A percentile compares a stretch with the other conserved stretches of the same genome.
Conservation (phyloP, 1,140 invertebrate genomes). For the Schmidtea mediterranea region DNA sequence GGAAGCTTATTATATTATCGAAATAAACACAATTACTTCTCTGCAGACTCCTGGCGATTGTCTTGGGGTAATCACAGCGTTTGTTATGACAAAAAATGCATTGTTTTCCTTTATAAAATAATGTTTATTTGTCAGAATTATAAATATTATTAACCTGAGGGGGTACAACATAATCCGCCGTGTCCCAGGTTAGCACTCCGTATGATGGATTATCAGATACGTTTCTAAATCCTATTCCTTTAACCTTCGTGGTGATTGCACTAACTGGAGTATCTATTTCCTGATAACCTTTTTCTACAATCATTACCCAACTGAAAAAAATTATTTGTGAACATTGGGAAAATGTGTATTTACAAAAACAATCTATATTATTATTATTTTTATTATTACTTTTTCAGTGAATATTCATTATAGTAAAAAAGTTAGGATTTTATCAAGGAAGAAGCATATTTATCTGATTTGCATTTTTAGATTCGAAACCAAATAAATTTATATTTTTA, state of each 20-base stretch:
- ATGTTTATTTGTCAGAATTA: conserved; percentile 32
- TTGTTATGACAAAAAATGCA: conserved; percentile 33
- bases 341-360: no score
- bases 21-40: conserved; percentile 17
- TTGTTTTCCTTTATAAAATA: conserved; percentile 29
- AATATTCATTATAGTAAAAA: no score
- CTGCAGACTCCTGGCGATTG: conserved; percentile 26
- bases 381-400: no score
- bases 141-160: conserved; percentile 32
- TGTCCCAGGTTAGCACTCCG: conserved; percentile 27
- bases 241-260: conserved; percentile 31
- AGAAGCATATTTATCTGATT: no score
- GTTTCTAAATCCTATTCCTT: conserved; percentile 21
- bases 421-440: background rate
- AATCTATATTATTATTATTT: no score
- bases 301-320: conserved; percentile 26
- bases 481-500: no score
- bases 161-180: conserved; percentile 31
- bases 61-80: conserved; percentile 30
- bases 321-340: background rate
- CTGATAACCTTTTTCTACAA: conserved; percentile 32
- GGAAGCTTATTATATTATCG: no score
- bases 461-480: no score
- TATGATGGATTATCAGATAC: no score
- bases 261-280: conserved; percentile 26